Percentiles rank a stretch among this genome's conserved stretches.
These are phyloP conservation scores for Ctenoplectra terminalis DNA, from an alignment of 1,140 invertebrate genomes.

Conservation along the genomic window DNA sequence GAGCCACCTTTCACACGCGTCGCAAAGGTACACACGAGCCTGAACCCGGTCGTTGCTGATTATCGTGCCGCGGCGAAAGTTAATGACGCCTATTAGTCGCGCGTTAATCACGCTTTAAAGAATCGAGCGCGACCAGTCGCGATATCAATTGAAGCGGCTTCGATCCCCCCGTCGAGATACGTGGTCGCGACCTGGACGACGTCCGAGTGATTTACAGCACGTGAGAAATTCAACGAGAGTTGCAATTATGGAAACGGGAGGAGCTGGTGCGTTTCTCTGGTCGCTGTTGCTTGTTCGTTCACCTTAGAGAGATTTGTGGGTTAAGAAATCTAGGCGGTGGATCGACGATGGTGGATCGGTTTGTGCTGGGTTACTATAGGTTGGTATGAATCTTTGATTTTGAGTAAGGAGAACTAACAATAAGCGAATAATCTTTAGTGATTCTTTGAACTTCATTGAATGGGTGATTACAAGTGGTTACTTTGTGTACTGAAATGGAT, in stretches of 20 bases:
- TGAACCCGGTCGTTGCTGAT: constrained; percentile 50
- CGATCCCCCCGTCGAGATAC: constrained; percentile 12
- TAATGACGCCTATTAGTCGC: constrained; percentile 70
- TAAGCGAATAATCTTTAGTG: no score
- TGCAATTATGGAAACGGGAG: constrained; percentile 52
- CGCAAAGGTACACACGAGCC: constrained; percentile 6
- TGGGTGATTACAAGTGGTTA: no score
- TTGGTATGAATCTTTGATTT: no score
- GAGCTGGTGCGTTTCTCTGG: no score
- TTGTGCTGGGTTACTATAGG: no score
- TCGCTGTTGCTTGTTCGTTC: no score
- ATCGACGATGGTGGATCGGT: no score
- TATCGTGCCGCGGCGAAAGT: constrained; percentile 61
- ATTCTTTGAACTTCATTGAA: no score
- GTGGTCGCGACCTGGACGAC: neutral
- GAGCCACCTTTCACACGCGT: constrained; percentile 40
- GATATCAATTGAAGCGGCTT: constrained; percentile 33
- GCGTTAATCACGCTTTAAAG: constrained; percentile 64
- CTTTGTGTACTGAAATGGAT: no score
- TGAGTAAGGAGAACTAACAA: no score
- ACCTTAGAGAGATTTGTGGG: no score
- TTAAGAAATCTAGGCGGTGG: no score
- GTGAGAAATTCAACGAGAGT: constrained; percentile 11
- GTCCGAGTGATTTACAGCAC: constrained; percentile 55
- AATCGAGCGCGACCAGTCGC: constrained; percentile 30